Conservation (phyloP, 2,888 invertebrate species). For the Pyrocoelia pectoralis region DNA sequence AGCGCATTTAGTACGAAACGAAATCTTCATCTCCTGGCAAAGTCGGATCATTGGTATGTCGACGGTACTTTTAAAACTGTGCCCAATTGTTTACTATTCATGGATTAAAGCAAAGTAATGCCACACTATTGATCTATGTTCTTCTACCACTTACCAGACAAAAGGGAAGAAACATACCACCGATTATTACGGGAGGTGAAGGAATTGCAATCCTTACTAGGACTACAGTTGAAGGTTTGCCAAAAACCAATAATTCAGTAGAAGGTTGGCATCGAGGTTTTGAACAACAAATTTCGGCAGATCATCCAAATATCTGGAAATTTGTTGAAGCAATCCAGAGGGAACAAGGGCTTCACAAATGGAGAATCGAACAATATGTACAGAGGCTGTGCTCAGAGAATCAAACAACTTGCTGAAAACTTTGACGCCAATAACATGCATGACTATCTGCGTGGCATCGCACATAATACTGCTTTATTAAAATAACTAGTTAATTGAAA, state of each 20-base stretch:
- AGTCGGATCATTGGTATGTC: no score
- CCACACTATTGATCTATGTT: no score
- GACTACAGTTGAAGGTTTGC: no score
- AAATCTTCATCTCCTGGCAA: no score
- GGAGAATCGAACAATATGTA: not conserved
- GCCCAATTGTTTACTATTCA: no score
- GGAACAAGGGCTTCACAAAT: not conserved
- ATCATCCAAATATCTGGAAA: conserved; percentile 4
- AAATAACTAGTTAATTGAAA: not conserved
- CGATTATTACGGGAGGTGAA: no score
- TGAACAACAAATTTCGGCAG: not conserved
- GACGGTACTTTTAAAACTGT: no score
- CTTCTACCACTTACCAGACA: no score
- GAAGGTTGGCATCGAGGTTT: not conserved
- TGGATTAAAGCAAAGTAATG: no score
- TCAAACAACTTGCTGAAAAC: conserved; percentile 1
- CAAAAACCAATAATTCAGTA: not conserved
- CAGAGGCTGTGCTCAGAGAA: not conserved
- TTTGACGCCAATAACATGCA: not conserved
- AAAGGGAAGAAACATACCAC: no score
- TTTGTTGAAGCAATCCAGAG: conserved; percentile 2
- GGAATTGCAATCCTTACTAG: no score
- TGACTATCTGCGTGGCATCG: conserved; percentile 6
- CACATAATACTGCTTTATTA: not conserved
- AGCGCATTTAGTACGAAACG: no score